Conservation (phyloP, 2,888 invertebrate species). For the Acrocera orbiculus region DNA sequence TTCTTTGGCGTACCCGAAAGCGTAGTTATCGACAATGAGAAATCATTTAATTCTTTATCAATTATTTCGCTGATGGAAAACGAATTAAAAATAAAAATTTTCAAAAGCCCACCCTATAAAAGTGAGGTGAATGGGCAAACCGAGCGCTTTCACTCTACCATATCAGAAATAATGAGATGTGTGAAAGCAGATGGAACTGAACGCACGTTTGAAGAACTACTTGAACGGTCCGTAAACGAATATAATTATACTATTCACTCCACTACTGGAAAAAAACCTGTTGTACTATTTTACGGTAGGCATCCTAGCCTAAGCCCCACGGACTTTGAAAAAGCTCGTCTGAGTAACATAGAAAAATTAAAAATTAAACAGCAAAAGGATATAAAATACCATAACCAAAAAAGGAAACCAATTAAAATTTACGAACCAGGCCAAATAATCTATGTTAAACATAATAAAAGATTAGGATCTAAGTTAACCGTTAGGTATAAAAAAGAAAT, state of each 20-base stretch:
- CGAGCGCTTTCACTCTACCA: conserved; percentile 8
- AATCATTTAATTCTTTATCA: conserved; percentile 2
- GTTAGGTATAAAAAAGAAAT: conserved; percentile 1
- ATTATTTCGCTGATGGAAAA: conserved; percentile 5
- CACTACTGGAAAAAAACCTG: conserved; percentile 4
- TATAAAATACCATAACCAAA: conserved; percentile 3
- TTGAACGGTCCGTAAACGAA: conserved; percentile 3
- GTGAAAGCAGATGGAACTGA: conserved; percentile 1
- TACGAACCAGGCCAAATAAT: conserved; percentile 3
- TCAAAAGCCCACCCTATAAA: conserved; percentile 5
- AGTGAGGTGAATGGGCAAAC: conserved; percentile 6
- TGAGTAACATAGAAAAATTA: conserved; percentile 1
- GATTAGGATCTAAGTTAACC: conserved; percentile 4
- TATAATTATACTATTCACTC: conserved; percentile 4
- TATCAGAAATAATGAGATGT: conserved; percentile 7
- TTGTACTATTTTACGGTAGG: conserved; percentile 6
- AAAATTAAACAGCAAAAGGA: conserved; percentile 5
- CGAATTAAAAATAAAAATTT: conserved; percentile 3
- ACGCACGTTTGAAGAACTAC: conserved; percentile 2
- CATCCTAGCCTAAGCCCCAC: not conserved
- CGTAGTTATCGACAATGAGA: conserved; percentile 6
- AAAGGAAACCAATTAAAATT: conserved; percentile 4
- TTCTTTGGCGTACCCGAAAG: conserved; percentile 2
- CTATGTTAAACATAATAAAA: conserved; percentile 4
- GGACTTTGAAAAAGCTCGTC: conserved; percentile 2